Conservation (phyloP, 2,797 vertebrate species). For the Clarias fuscus region DNA sequence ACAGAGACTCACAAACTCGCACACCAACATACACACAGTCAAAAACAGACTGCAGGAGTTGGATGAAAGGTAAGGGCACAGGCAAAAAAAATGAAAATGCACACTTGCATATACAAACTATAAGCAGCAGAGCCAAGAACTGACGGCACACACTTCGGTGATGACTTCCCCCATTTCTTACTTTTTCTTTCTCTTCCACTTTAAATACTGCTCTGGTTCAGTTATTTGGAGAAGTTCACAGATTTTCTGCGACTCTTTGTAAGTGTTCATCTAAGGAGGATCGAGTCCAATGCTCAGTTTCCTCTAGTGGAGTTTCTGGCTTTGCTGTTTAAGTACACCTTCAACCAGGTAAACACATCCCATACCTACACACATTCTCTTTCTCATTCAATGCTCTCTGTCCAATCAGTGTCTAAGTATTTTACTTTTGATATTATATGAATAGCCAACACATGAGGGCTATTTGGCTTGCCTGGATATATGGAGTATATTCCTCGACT, state of each 20-base stretch:
- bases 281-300: conserved; percentile 96
- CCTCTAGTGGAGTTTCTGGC: conserved; percentile 95
- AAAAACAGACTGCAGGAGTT: conserved; percentile 93
- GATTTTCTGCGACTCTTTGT: conserved; percentile 98
- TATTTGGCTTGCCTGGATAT: conserved; percentile 98
- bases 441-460: conserved; percentile 94
- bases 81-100: conserved; percentile 29
- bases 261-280: conserved; percentile 92
- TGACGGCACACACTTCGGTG: not conserved
- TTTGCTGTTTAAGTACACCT: conserved; percentile 96
- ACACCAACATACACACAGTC: conserved; percentile 88
- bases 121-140: conserved; percentile 13
- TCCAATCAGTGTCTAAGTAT: not conserved
- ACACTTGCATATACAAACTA: conserved; percentile 33
- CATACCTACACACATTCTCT: not conserved
- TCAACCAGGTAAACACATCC: conserved; percentile 88
- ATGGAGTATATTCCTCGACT: conserved; percentile 97
- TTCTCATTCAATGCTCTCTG: not conserved
- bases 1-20: conserved; percentile 91
- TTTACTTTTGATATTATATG: conserved; percentile 28
- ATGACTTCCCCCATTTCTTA: not conserved
- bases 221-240: conserved; percentile 98
- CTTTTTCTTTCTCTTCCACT: conserved; percentile 22
- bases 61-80: conserved; percentile 87
- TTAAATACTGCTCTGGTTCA: conserved; percentile 59